Percentiles rank a stretch among this genome's conserved stretches.
Evolutionary conservation across 1,140 invertebrate genomes (phyloP).

Genomic region (Callitettix versicolor): DNA sequence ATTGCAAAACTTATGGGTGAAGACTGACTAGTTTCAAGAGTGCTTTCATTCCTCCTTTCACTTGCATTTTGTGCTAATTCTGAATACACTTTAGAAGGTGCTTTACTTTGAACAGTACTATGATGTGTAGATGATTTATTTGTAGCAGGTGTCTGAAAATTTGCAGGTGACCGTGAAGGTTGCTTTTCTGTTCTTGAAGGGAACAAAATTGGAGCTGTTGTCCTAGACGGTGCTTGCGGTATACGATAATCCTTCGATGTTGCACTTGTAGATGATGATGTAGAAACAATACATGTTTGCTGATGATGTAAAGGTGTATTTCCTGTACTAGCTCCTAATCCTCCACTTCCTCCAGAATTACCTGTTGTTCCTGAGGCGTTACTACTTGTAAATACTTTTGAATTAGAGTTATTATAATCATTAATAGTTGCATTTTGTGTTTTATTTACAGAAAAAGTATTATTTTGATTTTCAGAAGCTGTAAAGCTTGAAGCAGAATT

Average conservation of each 20-base stretch:
- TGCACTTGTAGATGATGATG: neutral
- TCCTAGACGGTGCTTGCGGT: constrained; percentile 33
- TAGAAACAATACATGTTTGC: neutral
- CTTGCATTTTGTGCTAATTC: constrained; percentile 39
- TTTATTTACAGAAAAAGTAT: constrained; percentile 5
- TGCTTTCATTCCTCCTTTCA: constrained; percentile 40
- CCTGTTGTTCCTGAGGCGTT: too few relatives aligned
- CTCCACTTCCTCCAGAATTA: too few relatives aligned
- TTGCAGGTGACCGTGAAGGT: constrained; percentile 24
- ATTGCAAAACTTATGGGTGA: constrained; percentile 65
- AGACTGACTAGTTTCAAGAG: constrained; percentile 49
- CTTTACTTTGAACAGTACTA: too few relatives aligned
- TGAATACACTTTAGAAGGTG: constrained; percentile 47
- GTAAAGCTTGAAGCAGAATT: neutral
- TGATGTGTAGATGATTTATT: constrained; percentile 31
- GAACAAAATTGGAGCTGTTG: constrained; percentile 16
- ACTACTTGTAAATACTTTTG: too few relatives aligned
- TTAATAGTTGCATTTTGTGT: neutral
- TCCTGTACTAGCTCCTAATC: neutral
- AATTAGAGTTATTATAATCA: neutral
- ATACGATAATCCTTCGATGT: constrained; percentile 42
- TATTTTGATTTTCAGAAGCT: constrained; percentile 8
- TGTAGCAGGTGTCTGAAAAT: constrained; percentile 41
- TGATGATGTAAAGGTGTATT: neutral
- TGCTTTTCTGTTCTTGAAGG: constrained; percentile 29